These are phyloP conservation scores for Willowsia nigromaculata DNA, from an alignment of 2,888 invertebrate genomes.

Conservation along the genomic window DNA sequence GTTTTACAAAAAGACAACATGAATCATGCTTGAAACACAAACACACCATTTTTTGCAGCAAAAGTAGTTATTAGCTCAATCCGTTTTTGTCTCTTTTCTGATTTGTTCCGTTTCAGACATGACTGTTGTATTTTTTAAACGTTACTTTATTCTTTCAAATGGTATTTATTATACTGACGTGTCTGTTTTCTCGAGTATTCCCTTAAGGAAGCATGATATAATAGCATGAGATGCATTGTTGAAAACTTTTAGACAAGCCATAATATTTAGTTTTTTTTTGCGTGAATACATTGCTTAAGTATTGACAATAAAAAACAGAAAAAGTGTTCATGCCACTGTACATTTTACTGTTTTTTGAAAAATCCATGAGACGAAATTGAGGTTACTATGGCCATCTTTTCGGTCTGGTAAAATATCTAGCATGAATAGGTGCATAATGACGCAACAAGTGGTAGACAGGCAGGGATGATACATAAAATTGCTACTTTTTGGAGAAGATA, in stretches of 20 bases:
- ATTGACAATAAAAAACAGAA: background rate
- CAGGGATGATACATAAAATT: background rate
- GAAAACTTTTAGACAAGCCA: too few relatives aligned
- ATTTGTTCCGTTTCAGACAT: conserved; percentile 30
- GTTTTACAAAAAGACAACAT: background rate
- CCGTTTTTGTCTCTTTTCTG: background rate
- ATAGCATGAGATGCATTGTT: too few relatives aligned
- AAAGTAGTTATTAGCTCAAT: conserved; percentile 12
- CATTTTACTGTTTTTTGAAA: conserved; percentile 17
- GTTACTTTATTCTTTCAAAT: background rate
- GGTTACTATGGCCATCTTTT: background rate
- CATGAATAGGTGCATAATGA: background rate
- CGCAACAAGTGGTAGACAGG: conserved; percentile 67
- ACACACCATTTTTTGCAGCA: background rate
- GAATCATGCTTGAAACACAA: background rate
- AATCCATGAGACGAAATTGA: background rate
- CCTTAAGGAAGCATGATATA: too few relatives aligned
- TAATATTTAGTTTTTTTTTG: too few relatives aligned
- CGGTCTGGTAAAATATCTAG: background rate
- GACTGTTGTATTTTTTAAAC: conserved; percentile 5
- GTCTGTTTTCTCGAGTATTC: too few relatives aligned
- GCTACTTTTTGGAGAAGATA: background rate
- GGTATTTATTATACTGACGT: background rate
- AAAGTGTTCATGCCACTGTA: conserved; percentile 12
- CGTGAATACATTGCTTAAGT: background rate